Percentiles rank a stretch among this genome's conserved stretches.
Evolutionary conservation across 2,888 invertebrate species (phyloP).

Genomic region (Monochamus alternatus): DNA sequence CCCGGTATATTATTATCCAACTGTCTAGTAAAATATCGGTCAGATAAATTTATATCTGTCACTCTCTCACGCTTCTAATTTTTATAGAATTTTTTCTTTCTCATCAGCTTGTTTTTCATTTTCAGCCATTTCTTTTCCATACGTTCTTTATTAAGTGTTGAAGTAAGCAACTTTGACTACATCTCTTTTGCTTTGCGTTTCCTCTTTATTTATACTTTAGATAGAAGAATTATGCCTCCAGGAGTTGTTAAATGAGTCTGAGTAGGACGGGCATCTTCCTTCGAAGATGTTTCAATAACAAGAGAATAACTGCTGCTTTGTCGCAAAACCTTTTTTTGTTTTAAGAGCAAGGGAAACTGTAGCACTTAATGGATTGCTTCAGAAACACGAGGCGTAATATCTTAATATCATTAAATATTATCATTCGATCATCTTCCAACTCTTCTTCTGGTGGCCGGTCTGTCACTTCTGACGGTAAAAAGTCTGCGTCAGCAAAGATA

Average conservation of each 20-base stretch:
- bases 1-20: too few relatives aligned
- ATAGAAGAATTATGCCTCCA: not conserved
- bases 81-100: slow-evolving; percentile 27
- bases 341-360: too few relatives aligned
- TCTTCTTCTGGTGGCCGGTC: slow-evolving; percentile 37
- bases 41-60: too few relatives aligned
- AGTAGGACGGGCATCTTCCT: not conserved
- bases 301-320: too few relatives aligned
- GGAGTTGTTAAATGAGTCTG: not conserved
- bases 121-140: slow-evolving; percentile 40
- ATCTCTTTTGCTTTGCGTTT: slow-evolving; percentile 31
- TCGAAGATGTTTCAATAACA: not conserved
- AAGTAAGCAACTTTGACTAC: slow-evolving; percentile 33
- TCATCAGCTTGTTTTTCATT: slow-evolving; percentile 36
- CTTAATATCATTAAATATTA: not conserved
- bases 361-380: slow-evolving; percentile 11
- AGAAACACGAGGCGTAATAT: slow-evolving; percentile 27
- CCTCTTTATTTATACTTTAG: slow-evolving; percentile 15
- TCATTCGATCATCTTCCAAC: not conserved
- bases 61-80: not conserved
- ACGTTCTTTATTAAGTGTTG: slow-evolving; percentile 39
- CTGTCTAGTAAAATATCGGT: too few relatives aligned
- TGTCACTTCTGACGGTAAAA: slow-evolving; percentile 40
- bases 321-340: too few relatives aligned
- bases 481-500: slow-evolving; percentile 20